Conservation (phyloP, 2,113 vertebrate genomes). For the Poeciliopsis retropinna region DNA sequence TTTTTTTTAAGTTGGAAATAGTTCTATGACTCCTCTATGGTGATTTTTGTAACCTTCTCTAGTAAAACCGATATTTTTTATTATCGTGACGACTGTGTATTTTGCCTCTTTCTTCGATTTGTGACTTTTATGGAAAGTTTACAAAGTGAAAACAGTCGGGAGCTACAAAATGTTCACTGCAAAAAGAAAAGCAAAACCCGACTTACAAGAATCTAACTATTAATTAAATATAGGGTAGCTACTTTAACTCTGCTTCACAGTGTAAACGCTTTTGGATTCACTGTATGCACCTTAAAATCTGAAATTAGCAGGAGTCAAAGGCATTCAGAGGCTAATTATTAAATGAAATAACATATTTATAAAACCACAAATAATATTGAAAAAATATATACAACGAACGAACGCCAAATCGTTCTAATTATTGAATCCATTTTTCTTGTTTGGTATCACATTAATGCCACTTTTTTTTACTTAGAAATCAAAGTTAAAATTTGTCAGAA, state of each 20-base stretch:
- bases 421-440: not conserved
- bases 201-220: no score
- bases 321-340: not conserved
- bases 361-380: not conserved
- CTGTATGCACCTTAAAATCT: not conserved
- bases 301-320: not conserved
- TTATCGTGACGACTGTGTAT: conserved; percentile 92
- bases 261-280: not conserved
- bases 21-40: conserved; percentile 96
- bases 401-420: not conserved
- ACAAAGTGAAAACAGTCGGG: not conserved
- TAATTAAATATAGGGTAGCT: no score
- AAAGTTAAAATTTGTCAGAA: no score
- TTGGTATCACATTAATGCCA: no score
- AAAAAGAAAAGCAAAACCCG: not conserved
- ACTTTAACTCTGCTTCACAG: not conserved
- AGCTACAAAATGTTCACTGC: not conserved
- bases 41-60: conserved; percentile 99
- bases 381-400: not conserved
- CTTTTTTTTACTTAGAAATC: no score
- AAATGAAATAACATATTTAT: not conserved
- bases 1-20: conserved; percentile 89
- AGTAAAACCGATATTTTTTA: conserved; percentile 99
- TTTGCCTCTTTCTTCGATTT: conserved; percentile 84
- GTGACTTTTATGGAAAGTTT: not conserved